Evolutionary conservation across 2,113 vertebrate species (phyloP).

Genomic region (Anseranas semipalmata): DNA sequence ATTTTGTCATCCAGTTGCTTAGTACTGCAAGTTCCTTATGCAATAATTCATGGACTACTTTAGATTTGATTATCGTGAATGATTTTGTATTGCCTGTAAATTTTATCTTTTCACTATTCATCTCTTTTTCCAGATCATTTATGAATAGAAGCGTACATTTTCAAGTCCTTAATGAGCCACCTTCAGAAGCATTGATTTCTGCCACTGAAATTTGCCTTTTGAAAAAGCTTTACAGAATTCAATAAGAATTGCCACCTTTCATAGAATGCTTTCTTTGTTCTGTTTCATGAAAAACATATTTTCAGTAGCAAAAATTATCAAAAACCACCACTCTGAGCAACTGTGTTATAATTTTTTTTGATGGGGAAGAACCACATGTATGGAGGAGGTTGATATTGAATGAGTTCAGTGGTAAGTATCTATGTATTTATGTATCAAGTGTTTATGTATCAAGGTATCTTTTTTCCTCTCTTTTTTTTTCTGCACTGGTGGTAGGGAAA

Average conservation of each 20-base stretch:
- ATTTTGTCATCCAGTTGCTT: background rate
- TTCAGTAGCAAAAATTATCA: background rate
- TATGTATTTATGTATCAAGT: too few species aligned
- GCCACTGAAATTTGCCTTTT: constrained; percentile 44
- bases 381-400: background rate
- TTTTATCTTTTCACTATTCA: constrained; percentile 57
- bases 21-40: background rate
- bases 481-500: background rate
- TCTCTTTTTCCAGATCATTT: constrained; percentile 63
- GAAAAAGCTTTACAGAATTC: constrained; percentile 14
- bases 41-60: background rate
- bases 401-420: background rate
- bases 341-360: background rate
- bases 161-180: constrained; percentile 44
- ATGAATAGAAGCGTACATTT: constrained; percentile 39
- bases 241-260: background rate
- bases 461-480: background rate
- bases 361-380: background rate
- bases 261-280: background rate
- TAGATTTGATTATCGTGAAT: constrained; percentile 43
- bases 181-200: constrained; percentile 50
- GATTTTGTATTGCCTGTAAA: constrained; percentile 35
- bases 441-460: background rate
- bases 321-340: background rate
- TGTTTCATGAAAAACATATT: background rate